phyloP scores from a whole-genome alignment of 1,140 invertebrate species.

The Amyelois transitella region DNA sequence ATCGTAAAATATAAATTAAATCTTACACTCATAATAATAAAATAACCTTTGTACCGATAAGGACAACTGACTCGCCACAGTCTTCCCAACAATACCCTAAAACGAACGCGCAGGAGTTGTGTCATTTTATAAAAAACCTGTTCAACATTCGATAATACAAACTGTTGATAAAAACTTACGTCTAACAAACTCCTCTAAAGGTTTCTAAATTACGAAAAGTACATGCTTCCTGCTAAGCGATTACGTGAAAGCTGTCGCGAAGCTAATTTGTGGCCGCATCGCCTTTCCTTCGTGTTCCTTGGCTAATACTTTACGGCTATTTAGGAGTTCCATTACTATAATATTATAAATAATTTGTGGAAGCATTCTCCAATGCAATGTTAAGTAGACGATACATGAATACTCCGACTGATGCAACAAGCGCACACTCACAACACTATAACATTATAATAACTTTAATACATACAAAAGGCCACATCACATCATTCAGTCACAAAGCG shows the following conservation, averaged over 20 bases:
- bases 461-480: conserved; percentile 73
- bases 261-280: conserved; percentile 24
- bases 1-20: conserved; percentile 64
- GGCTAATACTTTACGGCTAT: conserved; percentile 52
- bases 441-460: conserved; percentile 49
- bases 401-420: conserved; percentile 57
- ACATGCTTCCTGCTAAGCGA: conserved; percentile 50
- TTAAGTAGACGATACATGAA: conserved; percentile 42
- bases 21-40: conserved; percentile 40
- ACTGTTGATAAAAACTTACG: conserved; percentile 70
- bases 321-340: conserved; percentile 34
- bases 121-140: conserved; percentile 56
- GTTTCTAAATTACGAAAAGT: conserved; percentile 23
- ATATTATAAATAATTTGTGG: conserved; percentile 48
- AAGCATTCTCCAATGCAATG: conserved; percentile 42
- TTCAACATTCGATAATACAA: conserved; percentile 63
- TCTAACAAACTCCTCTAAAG: conserved; percentile 56
- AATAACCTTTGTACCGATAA: conserved; percentile 66
- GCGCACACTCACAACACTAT: conserved; percentile 53
- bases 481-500: conserved; percentile 73
- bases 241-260: conserved; percentile 22
- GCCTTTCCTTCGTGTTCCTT: conserved; percentile 20
- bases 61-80: conserved; percentile 58
- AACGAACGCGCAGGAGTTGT: conserved; percentile 65
- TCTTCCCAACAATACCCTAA: conserved; percentile 33